Evolutionary conservation across 2,113 vertebrate species (phyloP).

Genomic region (Stegastes partitus): DNA sequence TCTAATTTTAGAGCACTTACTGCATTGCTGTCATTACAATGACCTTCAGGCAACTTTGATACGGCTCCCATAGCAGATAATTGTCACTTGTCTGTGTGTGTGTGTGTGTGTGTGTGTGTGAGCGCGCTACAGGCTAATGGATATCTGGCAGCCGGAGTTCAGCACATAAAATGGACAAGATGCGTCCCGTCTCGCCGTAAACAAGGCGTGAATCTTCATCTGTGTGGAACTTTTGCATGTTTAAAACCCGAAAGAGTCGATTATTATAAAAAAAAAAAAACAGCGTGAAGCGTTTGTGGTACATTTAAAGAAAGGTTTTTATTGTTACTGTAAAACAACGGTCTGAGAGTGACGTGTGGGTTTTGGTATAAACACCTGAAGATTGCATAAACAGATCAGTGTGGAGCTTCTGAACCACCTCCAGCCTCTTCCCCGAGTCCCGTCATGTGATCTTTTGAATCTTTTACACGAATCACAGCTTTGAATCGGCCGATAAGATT

Average conservation of each 20-base stretch:
- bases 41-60: slow-evolving; percentile 42
- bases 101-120: background rate
- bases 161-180: background rate
- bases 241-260: background rate
- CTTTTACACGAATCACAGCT: slow-evolving; percentile 44
- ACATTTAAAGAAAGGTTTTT: slow-evolving; percentile 71
- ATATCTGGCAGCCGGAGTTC: background rate
- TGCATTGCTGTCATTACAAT: slow-evolving; percentile 58
- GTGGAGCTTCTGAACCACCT: slow-evolving; percentile 20
- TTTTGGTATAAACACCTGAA: slow-evolving; percentile 74
- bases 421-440: slow-evolving; percentile 5
- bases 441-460: too few species aligned
- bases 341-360: slow-evolving; percentile 58
- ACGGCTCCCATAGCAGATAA: slow-evolving; percentile 22
- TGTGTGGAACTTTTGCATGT: background rate
- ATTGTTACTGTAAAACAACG: slow-evolving; percentile 77
- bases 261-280: background rate
- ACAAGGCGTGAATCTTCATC: background rate
- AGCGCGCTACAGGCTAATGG: background rate
- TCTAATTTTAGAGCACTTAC: slow-evolving; percentile 69
- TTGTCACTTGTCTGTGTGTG: slow-evolving; percentile 16
- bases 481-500: slow-evolving; percentile 58
- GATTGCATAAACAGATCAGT: slow-evolving; percentile 68
- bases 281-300: background rate
- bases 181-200: background rate